Conservation (phyloP, 37 sponge, comb jelly and placozoan genomes). For the Ephydatia muelleri region DNA sequence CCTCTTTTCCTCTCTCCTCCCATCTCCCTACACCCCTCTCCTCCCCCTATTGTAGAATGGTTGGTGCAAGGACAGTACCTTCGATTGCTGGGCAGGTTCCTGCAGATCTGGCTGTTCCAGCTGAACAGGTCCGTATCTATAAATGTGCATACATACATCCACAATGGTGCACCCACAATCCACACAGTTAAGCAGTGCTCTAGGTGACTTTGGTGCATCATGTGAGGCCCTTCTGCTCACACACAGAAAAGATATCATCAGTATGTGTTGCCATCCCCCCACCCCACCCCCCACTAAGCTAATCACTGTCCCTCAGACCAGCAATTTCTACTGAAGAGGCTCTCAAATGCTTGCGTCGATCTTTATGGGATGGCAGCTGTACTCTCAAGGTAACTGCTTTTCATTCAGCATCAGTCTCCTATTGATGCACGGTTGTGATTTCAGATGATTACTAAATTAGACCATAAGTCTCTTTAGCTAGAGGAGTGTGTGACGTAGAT, state of each 20-base stretch:
- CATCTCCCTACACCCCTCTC: not conserved
- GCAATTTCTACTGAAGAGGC: slow-evolving; percentile 85
- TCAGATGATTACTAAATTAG: not conserved
- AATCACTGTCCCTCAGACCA: slow-evolving; percentile 61
- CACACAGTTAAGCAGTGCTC: slow-evolving; percentile 57
- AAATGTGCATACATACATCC: not conserved
- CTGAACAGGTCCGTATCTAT: slow-evolving; percentile 49
- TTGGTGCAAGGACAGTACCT: slow-evolving; percentile 51
- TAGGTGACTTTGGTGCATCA: slow-evolving; percentile 79
- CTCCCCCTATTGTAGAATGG: slow-evolving; percentile 32
- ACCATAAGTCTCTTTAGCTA: not conserved
- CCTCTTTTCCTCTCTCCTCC: not conserved
- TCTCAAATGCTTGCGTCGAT: slow-evolving; percentile 92
- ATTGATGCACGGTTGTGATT: not conserved
- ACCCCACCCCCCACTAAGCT: not conserved
- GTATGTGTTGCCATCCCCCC: slow-evolving; percentile 31
- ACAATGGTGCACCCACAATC: not conserved
- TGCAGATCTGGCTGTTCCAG: slow-evolving; percentile 35
- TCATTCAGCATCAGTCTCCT: not conserved
- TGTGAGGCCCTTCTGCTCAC: slow-evolving; percentile 72
- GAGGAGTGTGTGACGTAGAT: not conserved
- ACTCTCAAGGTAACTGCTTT: slow-evolving; percentile 62
- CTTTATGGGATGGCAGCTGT: slow-evolving; percentile 93
- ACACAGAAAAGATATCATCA: slow-evolving; percentile 83
- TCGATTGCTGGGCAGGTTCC: slow-evolving; percentile 52